A percentile compares a stretch with the other conserved stretches of the same genome.
Conservation (phyloP, 1,140 invertebrate genomes). For the Aricia agestis region DNA sequence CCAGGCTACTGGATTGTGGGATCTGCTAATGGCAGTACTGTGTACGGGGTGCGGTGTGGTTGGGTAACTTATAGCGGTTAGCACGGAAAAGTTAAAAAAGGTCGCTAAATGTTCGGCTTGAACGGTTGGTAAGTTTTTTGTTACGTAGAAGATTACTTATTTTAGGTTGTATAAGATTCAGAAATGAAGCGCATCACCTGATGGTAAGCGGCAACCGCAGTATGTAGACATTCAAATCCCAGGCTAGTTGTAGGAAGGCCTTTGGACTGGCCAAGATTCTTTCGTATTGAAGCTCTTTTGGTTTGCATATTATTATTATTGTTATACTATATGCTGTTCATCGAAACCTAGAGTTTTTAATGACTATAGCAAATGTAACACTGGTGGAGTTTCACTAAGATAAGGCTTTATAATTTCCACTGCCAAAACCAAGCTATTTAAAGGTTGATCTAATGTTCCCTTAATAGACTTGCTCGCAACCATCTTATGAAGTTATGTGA, state of each 20-base stretch:
- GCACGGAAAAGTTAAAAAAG: constrained; percentile 12
- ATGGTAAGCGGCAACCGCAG: no score
- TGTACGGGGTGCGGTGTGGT: constrained; percentile 29
- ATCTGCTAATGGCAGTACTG: constrained; percentile 42
- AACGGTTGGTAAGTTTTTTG: neutral
- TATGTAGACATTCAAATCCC: no score
- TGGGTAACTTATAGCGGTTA: constrained; percentile 24
- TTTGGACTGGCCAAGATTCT: no score
- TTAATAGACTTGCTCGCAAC: neutral
- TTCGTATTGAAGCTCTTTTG: no score
- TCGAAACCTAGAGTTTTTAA: no score
- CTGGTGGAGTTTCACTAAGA: neutral
- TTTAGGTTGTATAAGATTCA: no score
- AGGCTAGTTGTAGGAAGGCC: no score
- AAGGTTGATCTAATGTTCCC: neutral
- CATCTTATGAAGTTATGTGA: neutral
- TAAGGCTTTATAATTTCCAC: neutral
- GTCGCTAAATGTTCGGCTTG: neutral
- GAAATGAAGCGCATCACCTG: no score
- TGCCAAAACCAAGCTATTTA: neutral
- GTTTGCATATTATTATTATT: no score
- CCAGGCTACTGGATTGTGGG: constrained; percentile 22
- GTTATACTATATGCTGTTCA: no score
- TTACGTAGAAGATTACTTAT: neutral
- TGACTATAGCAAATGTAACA: no score